Conservation (phyloP, 2,888 invertebrate species). For the Temnothorax ravouxi region DNA sequence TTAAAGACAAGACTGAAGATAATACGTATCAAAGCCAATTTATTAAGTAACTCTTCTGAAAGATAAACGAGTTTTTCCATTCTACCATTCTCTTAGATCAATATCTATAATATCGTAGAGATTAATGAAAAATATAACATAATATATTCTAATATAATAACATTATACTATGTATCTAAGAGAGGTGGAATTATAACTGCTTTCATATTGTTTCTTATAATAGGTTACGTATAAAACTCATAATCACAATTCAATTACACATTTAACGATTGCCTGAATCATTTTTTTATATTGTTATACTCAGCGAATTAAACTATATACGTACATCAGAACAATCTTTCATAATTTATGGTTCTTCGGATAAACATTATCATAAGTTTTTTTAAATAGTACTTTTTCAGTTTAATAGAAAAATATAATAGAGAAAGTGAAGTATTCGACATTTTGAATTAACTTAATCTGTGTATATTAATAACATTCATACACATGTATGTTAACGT, state of each 20-base stretch:
- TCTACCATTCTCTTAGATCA: constrained; percentile 68
- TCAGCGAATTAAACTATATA: constrained; percentile 57
- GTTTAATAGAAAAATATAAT: constrained; percentile 49
- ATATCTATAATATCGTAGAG: constrained; percentile 62
- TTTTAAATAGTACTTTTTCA: constrained; percentile 56
- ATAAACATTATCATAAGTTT: constrained; percentile 64
- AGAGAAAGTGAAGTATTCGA: constrained; percentile 54
- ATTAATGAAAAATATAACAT: constrained; percentile 59
- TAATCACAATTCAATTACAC: constrained; percentile 52
- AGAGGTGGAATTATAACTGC: constrained; percentile 61
- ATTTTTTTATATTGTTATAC: constrained; percentile 62
- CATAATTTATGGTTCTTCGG: constrained; percentile 54
- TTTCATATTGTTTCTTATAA: constrained; percentile 64
- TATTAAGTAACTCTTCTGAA: constrained; percentile 65
- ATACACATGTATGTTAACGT: constrained; percentile 55
- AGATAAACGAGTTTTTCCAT: constrained; percentile 68
- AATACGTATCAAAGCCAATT: constrained; percentile 75
- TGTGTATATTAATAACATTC: constrained; percentile 48
- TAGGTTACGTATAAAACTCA: constrained; percentile 58
- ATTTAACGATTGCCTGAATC: constrained; percentile 59
- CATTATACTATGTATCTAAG: constrained; percentile 54
- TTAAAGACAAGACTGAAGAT: constrained; percentile 83
- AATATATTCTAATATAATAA: constrained; percentile 62
- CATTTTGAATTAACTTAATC: constrained; percentile 33
- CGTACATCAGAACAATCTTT: constrained; percentile 58